Evolutionary conservation across 2,113 vertebrate genomes (phyloP), one percentile per base, ranked within the genome.

Genomic region (Acanthochromis polyacanthus): DNA sequence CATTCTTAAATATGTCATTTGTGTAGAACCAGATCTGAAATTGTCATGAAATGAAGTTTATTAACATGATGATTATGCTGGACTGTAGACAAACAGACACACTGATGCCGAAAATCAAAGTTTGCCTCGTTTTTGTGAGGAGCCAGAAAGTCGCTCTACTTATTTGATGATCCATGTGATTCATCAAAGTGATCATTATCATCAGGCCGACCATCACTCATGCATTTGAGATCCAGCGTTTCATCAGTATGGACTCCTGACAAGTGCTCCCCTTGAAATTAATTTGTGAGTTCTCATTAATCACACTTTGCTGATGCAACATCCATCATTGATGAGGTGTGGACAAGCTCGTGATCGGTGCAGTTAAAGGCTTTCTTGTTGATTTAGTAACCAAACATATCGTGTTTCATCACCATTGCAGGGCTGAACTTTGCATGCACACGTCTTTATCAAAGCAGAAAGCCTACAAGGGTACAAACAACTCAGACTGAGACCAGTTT

Each of bases 1-100:
- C 94, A 0, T 96, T 92, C 88, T 93, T 85, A 4, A 98, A 98
- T 85, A 98, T 97, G 40, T 91, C 62, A 81, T 97, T 97, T 70
- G 97, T 97, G 85, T 97, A 98, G 92, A 97, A 98, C 97, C 97
- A 98, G 89, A 98, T 97, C 97, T 98, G 94, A 85, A 91, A 92
- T 66, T 57, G 67, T 28, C 15, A 43, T 15, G 25, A 80, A 15
- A 56, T 9, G 3, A 75, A 8, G 19, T 84, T 43, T 17, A 69
- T 61, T 40, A 52, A 52, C 46, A 53, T 38, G 50, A 55, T 58
- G 20, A 56, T 73, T 32, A 23, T 15, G 25, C n/a, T 4, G 0
- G 8, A 60, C 12, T 20, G 70, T 32, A 46, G 7, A 65, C 30
- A 71, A 0, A 46, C 3, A 52, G 45, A 60, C 20, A 50, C 17